Evolutionary conservation across 2,113 vertebrate genomes (phyloP).

Genomic region (Felis chaus): DNA sequence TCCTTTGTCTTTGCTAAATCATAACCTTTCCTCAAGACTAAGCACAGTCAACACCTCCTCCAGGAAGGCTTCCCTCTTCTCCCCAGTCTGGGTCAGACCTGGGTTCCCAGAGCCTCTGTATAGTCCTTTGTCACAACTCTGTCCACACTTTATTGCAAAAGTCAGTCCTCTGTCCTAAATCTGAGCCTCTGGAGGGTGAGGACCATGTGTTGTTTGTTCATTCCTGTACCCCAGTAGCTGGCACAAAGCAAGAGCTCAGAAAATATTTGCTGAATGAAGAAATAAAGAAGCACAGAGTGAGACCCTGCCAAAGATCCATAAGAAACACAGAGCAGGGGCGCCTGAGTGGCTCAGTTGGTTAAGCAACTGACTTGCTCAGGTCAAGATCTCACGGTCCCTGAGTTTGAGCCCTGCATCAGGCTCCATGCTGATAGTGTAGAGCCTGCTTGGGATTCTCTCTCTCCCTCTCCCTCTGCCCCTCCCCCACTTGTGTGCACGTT

Average conservation of each 20-base stretch:
- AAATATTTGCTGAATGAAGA: conserved; percentile 17
- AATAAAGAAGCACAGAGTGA: not conserved
- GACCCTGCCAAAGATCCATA: not conserved
- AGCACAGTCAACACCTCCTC: not conserved
- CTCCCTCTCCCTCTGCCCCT: too few species aligned
- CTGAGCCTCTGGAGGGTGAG: not conserved
- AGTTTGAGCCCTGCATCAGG: too few species aligned
- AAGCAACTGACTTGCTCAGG: too few species aligned
- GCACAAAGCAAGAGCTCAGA: conserved; percentile 21
- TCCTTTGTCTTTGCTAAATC: not conserved
- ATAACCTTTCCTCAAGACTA: not conserved
- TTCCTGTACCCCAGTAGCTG: not conserved
- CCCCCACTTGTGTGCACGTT: too few species aligned
- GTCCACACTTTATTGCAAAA: not conserved
- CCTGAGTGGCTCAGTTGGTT: too few species aligned
- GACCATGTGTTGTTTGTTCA: not conserved
- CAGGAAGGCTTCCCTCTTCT: not conserved
- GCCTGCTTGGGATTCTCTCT: too few species aligned
- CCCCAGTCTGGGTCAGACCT: not conserved
- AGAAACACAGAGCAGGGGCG: not conserved
- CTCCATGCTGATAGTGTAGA: too few species aligned
- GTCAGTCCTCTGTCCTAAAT: not conserved
- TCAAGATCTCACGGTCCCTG: too few species aligned
- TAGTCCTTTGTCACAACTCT: not conserved
- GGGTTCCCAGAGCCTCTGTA: not conserved